Evolutionary conservation across 2,797 vertebrate genomes (phyloP).

Genomic region (Hemibagrus guttatus): DNA sequence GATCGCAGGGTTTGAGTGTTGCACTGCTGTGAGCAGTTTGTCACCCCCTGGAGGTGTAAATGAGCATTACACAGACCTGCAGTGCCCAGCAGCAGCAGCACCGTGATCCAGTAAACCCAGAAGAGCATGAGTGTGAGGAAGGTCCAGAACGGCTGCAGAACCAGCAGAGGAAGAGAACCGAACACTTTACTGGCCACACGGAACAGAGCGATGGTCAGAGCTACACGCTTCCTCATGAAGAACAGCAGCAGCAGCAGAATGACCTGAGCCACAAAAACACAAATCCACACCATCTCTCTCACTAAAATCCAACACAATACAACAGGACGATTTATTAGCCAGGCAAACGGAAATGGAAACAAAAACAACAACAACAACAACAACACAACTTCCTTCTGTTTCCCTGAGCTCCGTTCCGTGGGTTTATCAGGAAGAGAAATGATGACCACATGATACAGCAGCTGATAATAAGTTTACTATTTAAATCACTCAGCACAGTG

Average conservation of each 20-base stretch:
- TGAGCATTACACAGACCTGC: conserved; percentile 74
- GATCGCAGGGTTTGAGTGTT: background rate
- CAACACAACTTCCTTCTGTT: too few species aligned
- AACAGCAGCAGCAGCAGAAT: conserved; percentile 91
- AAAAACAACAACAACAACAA: too few species aligned
- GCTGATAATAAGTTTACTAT: background rate
- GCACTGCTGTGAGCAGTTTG: background rate
- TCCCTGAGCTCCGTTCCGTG: background rate
- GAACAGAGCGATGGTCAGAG: conserved; percentile 94
- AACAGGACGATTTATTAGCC: background rate
- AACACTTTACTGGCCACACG: conserved; percentile 97
- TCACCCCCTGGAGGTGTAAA: background rate
- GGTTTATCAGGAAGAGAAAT: background rate
- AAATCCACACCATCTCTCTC: too few species aligned
- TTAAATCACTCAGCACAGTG: background rate
- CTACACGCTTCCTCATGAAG: conserved; percentile 94
- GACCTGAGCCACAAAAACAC: conserved; percentile 69
- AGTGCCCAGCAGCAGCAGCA: conserved; percentile 93
- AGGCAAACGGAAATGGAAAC: too few species aligned
- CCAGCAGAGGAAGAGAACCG: conserved; percentile 88
- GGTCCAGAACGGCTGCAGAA: conserved; percentile 95
- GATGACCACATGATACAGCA: background rate
- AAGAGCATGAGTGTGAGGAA: conserved; percentile 93
- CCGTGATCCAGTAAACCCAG: conserved; percentile 93
- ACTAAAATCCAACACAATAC: background rate